Evolutionary conservation across 1,140 invertebrate species (phyloP), one percentile per base, ranked within the genome.

Genomic region (Antheraea mylitta): DNA sequence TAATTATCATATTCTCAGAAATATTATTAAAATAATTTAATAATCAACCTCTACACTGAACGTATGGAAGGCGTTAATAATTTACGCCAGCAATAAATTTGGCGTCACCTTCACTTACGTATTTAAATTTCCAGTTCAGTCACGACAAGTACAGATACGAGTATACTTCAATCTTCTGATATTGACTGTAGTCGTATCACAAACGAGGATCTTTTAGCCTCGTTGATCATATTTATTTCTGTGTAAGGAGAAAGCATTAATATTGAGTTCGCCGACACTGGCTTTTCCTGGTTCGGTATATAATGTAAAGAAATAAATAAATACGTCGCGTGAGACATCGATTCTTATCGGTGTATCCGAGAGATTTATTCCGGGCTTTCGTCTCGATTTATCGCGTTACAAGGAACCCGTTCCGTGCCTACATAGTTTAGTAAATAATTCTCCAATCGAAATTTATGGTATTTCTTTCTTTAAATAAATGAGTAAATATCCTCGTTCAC

Each of bases 401-500:
- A 85, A 80, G 82, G 74, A 89, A 90, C 90, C 84, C 83, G 90
- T 88, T 90, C 78, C 90, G 87, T 90, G 88, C 82, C 89, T 92
- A 86, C 87, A 88, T 83, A 83, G 79, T 83, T 87, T 81, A 80
- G 85, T 90, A 91, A 91, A 91, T 91, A 90, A 90, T 87, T 85
- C 77, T 64, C 79, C 66, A 66, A 83, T 77, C 81, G 73, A 87
- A 89, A 90, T 89, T 87, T 83, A 91, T 89, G 89, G 82, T 81
- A 78, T 85, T 65, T 86, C 84, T 80, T 89, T 90, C 83, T 86
- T 89, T 86, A 91, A 90, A 91, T 90, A 91, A 87, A 91, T 91
- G 89, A 90, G 82, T 90, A 86, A 90, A 89, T 89, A 89, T 83
- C 79, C 66, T 70, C 72, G 77, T 81, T 80, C 89, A 90, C 87